These are phyloP conservation scores for Pachliopta kotzebuea DNA, from an alignment of 2,888 invertebrate genomes.

Conservation along the genomic window DNA sequence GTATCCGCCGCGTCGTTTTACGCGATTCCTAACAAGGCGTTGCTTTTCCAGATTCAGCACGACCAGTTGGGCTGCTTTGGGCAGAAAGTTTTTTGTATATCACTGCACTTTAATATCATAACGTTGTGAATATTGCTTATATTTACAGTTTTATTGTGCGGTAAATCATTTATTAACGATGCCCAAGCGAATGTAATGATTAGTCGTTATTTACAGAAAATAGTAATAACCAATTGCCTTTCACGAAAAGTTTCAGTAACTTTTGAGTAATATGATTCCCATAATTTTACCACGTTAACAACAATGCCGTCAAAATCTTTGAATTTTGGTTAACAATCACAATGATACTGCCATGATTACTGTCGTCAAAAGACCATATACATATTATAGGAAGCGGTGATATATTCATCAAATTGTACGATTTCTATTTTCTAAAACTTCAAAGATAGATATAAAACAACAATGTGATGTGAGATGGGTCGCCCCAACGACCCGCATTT, in stretches of 20 bases:
- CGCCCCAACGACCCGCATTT: constrained; percentile 37
- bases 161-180: constrained; percentile 14
- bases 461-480: constrained; percentile 52
- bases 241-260: too few relatives aligned
- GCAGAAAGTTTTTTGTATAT: constrained; percentile 65
- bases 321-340: not conserved
- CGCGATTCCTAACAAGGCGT: constrained; percentile 58
- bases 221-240: too few relatives aligned
- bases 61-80: constrained; percentile 68
- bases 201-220: too few relatives aligned
- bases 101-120: constrained; percentile 46
- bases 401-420: constrained; percentile 28
- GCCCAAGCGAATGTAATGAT: not conserved
- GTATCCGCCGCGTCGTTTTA: constrained; percentile 38
- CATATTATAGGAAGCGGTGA: constrained; percentile 15
- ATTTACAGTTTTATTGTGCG: constrained; percentile 6
- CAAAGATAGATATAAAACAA: constrained; percentile 28
- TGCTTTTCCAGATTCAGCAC: constrained; percentile 68
- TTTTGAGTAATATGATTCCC: not conserved
- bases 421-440: constrained; percentile 25
- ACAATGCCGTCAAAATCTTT: too few relatives aligned
- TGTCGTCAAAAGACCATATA: constrained; percentile 2
- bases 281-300: not conserved
- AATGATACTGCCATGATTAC: not conserved
- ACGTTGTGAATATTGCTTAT: constrained; percentile 34